These are phyloP conservation scores for Prorops nasuta DNA, from an alignment of 1,140 invertebrate genomes.

Conservation along the genomic window DNA sequence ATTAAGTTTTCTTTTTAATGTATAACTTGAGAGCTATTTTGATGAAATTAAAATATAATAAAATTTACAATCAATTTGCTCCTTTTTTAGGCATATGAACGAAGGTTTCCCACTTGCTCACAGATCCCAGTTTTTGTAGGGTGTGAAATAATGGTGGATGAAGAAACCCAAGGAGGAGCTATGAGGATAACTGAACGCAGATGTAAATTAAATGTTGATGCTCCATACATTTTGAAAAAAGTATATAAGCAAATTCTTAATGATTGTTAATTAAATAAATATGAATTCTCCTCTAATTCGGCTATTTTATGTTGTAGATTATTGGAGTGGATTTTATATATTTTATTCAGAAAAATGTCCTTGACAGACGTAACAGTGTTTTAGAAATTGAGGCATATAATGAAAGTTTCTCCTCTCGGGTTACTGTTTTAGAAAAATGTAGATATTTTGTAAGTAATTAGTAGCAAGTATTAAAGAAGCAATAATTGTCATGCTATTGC, in stretches of 20 bases:
- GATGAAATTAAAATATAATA: no score
- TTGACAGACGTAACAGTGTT: slow-evolving; percentile 76
- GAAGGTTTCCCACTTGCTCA: slow-evolving; percentile 89
- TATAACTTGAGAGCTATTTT: no score
- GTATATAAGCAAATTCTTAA: no score
- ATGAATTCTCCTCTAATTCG: no score
- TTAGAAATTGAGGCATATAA: slow-evolving; percentile 92
- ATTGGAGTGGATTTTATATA: slow-evolving; percentile 91
- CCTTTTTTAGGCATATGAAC: slow-evolving; percentile 82
- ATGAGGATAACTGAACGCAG: slow-evolving; percentile 81
- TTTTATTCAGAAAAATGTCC: slow-evolving; percentile 90
- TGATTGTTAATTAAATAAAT: no score
- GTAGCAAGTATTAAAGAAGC: not conserved
- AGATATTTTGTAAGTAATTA: slow-evolving; percentile 84
- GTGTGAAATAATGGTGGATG: slow-evolving; percentile 81
- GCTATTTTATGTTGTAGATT: slow-evolving; percentile 68
- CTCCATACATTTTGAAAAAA: slow-evolving; percentile 94
- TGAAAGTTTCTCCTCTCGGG: slow-evolving; percentile 85
- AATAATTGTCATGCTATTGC: slow-evolving; percentile 1
- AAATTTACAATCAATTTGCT: slow-evolving; percentile 4
- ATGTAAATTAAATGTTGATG: slow-evolving; percentile 91
- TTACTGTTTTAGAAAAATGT: slow-evolving; percentile 89
- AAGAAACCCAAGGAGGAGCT: slow-evolving; percentile 75
- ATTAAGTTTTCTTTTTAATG: no score
- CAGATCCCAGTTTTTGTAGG: slow-evolving; percentile 95